Evolutionary conservation across 1,140 invertebrate genomes (phyloP).

Genomic region (Cephus cinctus): DNA sequence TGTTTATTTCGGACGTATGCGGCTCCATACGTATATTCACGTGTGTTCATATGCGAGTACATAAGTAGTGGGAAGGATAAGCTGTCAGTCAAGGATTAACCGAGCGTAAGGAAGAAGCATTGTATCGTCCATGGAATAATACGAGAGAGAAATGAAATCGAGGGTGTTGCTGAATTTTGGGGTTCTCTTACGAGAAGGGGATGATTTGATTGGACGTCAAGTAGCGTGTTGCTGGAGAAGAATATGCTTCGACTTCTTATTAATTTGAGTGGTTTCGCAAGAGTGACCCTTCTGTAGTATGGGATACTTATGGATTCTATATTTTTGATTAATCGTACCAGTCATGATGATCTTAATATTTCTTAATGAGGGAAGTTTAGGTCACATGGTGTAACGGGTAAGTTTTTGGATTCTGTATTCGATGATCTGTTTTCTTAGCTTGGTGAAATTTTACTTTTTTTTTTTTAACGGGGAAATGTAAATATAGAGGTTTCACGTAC

Average conservation of each 20-base stretch:
- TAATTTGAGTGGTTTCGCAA: conserved; percentile 53
- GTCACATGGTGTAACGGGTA: conserved; percentile 89
- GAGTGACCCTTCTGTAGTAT: conserved; percentile 15
- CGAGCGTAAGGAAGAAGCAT: conserved; percentile 48
- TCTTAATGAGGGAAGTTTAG: too few relatives aligned
- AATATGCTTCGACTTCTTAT: conserved; percentile 55
- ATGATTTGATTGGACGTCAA: conserved; percentile 47
- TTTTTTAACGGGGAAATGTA: conserved; percentile 13
- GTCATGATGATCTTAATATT: too few relatives aligned
- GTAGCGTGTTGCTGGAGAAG: conserved; percentile 33
- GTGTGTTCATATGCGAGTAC: conserved; percentile 4
- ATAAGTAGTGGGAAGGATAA: conserved; percentile 9
- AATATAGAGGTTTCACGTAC: too few relatives aligned
- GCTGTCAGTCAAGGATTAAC: conserved; percentile 50
- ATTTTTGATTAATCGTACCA: background rate
- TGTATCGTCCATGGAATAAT: conserved; percentile 34
- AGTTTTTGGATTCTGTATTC: conserved; percentile 90
- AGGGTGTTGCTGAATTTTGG: conserved; percentile 24
- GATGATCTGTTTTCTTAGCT: conserved; percentile 86
- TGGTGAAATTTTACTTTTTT: conserved; percentile 68
- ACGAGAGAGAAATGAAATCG: conserved; percentile 41
- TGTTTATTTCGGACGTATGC: conserved; percentile 30
- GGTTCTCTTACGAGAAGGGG: too few relatives aligned
- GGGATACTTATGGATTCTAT: conserved; percentile 1
- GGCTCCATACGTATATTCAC: background rate